These are phyloP conservation scores for Ophion slaviceki DNA, from an alignment of 2,888 invertebrate species.

Conservation along the genomic window DNA sequence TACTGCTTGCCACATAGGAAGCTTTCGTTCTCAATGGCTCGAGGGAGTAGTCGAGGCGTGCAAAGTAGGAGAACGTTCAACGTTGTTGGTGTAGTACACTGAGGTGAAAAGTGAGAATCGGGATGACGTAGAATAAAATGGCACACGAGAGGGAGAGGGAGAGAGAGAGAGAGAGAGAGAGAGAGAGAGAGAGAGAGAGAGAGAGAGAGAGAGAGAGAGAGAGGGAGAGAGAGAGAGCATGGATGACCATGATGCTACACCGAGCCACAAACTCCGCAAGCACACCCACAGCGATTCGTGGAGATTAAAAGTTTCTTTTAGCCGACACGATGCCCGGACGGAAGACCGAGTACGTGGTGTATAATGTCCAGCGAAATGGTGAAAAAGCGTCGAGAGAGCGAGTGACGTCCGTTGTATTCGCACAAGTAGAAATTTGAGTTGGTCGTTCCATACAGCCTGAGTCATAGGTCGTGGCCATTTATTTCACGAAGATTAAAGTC, in stretches of 20 bases:
- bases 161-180: neutral
- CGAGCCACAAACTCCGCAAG: slow-evolving; percentile 48
- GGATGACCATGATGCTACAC: slow-evolving; percentile 47
- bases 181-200: neutral
- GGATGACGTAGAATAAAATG: slow-evolving; percentile 17
- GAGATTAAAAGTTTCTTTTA: slow-evolving; percentile 64
- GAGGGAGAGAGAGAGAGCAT: neutral
- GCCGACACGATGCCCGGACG: slow-evolving; percentile 28
- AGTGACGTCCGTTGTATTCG: slow-evolving; percentile 24
- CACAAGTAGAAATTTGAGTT: slow-evolving; percentile 3
- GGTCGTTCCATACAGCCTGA: slow-evolving; percentile 21
- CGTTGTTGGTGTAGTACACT: slow-evolving; percentile 27
- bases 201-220: too few relatives aligned
- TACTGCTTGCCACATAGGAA: slow-evolving; percentile 26
- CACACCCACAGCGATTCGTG: slow-evolving; percentile 52
- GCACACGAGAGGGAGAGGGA: neutral
- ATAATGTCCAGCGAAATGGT: slow-evolving; percentile 35
- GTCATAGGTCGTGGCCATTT: slow-evolving; percentile 24
- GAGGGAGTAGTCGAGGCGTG: slow-evolving; percentile 17
- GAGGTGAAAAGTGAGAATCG: slow-evolving; percentile 24
- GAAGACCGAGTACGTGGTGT: slow-evolving; percentile 31
- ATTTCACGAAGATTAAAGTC: slow-evolving; percentile 49
- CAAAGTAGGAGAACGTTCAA: slow-evolving; percentile 18
- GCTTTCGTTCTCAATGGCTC: slow-evolving; percentile 37
- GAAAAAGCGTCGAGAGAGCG: slow-evolving; percentile 20